Evolutionary conservation across 2,888 invertebrate species (phyloP), one percentile per base, ranked within the genome.

Genomic region (Tachina grossa): DNA sequence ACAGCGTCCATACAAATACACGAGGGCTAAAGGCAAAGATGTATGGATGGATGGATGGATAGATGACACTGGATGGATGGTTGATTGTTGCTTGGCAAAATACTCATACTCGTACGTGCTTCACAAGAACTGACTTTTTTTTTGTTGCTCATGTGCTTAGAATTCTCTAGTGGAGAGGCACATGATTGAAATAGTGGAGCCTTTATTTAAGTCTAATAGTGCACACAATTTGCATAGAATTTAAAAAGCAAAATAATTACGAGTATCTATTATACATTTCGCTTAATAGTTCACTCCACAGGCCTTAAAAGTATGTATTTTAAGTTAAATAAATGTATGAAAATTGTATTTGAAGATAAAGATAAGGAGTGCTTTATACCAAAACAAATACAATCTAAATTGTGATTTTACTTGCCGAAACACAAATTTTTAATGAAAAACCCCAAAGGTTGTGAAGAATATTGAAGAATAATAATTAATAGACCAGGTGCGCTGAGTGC

Each of bases 31-130:
- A 51, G n/a, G 45, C 47, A 39, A 31, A 77, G 16, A 49, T 41
- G 45, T 19, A 80, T 71, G 47, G 49, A 68, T 71, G 22, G 61
- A 51, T 49, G 49, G 49, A 66, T 78, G 61, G n/a, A 55, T 45
- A 13, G 10, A 8, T 68, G 57, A 14, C 0, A 6, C 3, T 68
- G 57, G 10, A 0, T 61, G 51, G 13, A 31, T 65, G 43, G 14
- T 39, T 61, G 43, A 19, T 57, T 61, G 59, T 47, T 49, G 45
- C 57, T 31, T 31, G 31, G 41, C 47, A 51, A 79, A 6, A 31
- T 31, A 31, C 31, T 31, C 31, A 31, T 31, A 31, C 31, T 31
- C 31, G 16, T 72, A 80, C 72, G 80, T 80, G 80, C 80, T 59
- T 66, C 2, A 51, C n/a, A n/a, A 66, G 65, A 65, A 53, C 55